Percentiles rank a stretch among this genome's conserved stretches.
Evolutionary conservation across 2,797 vertebrate genomes (phyloP).

Genomic region (Urophycis tenuis): DNA sequence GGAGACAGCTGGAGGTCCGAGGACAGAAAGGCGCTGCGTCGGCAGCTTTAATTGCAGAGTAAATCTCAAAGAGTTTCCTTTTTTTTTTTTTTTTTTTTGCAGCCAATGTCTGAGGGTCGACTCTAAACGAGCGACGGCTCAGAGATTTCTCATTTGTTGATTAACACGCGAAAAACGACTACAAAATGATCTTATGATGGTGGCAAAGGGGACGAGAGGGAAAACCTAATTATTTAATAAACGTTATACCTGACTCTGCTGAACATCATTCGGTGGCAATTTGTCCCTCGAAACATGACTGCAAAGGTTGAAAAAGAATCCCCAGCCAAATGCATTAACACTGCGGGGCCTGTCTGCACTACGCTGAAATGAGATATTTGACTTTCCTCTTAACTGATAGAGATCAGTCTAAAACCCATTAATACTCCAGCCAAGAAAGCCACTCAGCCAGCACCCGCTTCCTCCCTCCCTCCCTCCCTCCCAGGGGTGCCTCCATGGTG

Average conservation of each 20-base stretch:
- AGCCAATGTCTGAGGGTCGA: neutral
- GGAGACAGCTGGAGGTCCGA: constrained; percentile 23
- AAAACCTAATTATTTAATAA: too few species aligned
- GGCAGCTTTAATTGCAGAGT: constrained; percentile 34
- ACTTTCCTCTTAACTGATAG: neutral
- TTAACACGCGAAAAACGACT: neutral
- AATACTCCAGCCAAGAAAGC: neutral
- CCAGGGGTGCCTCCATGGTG: neutral
- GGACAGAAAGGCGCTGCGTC: constrained; percentile 38
- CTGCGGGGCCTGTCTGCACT: neutral
- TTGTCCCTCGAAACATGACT: neutral
- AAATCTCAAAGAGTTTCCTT: neutral
- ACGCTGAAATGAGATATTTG: neutral
- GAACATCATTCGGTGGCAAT: neutral
- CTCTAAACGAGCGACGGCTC: neutral
- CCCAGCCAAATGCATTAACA: neutral
- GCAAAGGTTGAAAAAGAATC: neutral
- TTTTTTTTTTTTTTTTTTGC: too few species aligned
- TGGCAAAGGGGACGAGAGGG: too few species aligned
- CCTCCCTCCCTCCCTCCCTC: neutral
- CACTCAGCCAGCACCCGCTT: neutral
- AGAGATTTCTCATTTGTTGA: neutral
- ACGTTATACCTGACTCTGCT: neutral
- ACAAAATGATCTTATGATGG: neutral
- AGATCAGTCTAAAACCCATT: neutral